phyloP scores from a whole-genome alignment of 2,888 invertebrate genomes.

The Linnaemya tessellans region DNA sequence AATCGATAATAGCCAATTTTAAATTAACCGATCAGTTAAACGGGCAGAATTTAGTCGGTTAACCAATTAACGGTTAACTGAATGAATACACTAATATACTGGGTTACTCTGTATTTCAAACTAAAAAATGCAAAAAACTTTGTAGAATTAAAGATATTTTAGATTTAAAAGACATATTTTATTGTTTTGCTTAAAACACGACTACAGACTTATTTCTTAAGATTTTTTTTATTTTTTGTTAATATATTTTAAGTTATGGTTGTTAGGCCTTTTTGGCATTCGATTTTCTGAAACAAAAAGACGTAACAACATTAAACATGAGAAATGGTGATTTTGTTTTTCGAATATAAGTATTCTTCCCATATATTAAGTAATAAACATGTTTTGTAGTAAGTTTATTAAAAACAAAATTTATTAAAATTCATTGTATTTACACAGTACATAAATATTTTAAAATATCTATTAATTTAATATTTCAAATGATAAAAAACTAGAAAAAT shows the following conservation, averaged over 20 bases:
- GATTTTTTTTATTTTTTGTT: no score
- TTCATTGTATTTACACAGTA: conserved; percentile 28
- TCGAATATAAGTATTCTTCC: conserved; percentile 37
- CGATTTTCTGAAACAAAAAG: conserved; percentile 20
- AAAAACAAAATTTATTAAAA: conserved; percentile 41
- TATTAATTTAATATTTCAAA: conserved; percentile 32
- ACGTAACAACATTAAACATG: conserved; percentile 39
- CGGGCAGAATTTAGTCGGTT: no score
- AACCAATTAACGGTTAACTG: no score
- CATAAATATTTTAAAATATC: conserved; percentile 36
- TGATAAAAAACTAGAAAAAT: conserved; percentile 21
- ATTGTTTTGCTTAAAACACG: conserved; percentile 21
- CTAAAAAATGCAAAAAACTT: conserved; percentile 5
- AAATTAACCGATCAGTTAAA: no score
- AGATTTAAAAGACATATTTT: conserved; percentile 23
- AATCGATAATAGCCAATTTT: no score
- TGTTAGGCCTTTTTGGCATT: conserved; percentile 25
- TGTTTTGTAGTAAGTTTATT: conserved; percentile 27
- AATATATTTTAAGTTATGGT: conserved; percentile 28
- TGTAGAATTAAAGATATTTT: conserved; percentile 17
- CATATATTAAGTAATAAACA: conserved; percentile 31
- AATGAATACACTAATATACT: no score
- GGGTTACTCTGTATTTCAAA: no score
- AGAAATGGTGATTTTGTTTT: conserved; percentile 39
- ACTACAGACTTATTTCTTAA: conserved; percentile 24